These are phyloP conservation scores for Drosophila algonquin DNA, from an alignment of 2,888 invertebrate species.

Conservation along the genomic window DNA sequence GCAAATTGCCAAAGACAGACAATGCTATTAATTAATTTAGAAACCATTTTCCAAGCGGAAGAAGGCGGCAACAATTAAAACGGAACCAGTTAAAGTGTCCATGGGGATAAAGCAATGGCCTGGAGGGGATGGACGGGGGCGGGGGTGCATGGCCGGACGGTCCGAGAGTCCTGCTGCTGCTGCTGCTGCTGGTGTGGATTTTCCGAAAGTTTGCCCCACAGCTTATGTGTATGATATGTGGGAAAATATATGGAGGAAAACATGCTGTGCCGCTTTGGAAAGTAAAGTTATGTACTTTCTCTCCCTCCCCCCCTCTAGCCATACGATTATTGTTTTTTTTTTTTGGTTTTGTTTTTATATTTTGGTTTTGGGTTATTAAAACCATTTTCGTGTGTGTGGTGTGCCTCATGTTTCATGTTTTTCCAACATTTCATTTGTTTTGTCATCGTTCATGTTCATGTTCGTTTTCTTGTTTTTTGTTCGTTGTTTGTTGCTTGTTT, in stretches of 20 bases:
- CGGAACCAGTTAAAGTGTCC: slow-evolving; percentile 33
- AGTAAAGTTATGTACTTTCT: slow-evolving; percentile 9
- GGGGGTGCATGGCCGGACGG: slow-evolving; percentile 2
- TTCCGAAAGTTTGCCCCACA: slow-evolving; percentile 27
- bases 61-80: slow-evolving; percentile 55
- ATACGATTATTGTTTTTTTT: slow-evolving; percentile 9
- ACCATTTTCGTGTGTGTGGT: slow-evolving; percentile 31
- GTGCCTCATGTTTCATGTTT: slow-evolving; percentile 4
- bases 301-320: background rate
- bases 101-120: background rate
- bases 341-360: background rate
- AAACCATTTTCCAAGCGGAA: slow-evolving; percentile 38
- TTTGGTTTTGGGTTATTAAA: slow-evolving; percentile 33
- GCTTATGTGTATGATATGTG: slow-evolving; percentile 3
- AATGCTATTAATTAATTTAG: slow-evolving; percentile 70
- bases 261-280: slow-evolving; percentile 23
- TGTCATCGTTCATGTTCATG: slow-evolving; percentile 24
- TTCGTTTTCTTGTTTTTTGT: slow-evolving; percentile 3
- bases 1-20: slow-evolving; percentile 62
- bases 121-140: too few species aligned
- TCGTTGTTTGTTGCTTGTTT: slow-evolving; percentile 10
- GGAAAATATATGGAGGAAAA: slow-evolving; percentile 1
- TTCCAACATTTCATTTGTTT: slow-evolving; percentile 9
- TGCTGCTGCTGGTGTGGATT: background rate
- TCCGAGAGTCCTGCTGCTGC: background rate